phyloP scores from a whole-genome alignment of 2,113 vertebrate species.

The Psittacara wagleri region DNA sequence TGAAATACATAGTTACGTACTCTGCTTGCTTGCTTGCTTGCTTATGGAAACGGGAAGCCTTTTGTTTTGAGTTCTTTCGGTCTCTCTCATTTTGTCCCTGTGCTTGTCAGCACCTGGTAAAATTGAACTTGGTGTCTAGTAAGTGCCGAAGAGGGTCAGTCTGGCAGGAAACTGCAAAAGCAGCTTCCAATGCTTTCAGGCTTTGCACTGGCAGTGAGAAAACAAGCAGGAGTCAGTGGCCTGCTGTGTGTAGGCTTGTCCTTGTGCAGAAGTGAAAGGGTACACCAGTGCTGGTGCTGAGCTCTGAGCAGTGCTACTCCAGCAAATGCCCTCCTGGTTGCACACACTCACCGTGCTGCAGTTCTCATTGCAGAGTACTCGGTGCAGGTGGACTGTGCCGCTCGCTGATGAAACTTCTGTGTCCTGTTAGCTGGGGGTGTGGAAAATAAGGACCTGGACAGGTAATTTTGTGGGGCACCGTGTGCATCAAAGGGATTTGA shows the following conservation, averaged over 20 bases:
- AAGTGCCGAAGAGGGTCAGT: not conserved
- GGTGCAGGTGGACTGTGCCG: not conserved
- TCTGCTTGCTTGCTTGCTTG: not conserved
- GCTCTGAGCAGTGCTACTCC: not conserved
- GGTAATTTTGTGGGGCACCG: not conserved
- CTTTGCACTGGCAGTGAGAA: not conserved
- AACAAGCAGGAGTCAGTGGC: not conserved
- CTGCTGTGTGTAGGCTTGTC: not conserved
- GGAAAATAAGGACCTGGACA: not conserved
- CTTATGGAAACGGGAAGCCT: not conserved
- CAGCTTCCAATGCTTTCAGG: not conserved
- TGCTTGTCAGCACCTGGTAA: not conserved
- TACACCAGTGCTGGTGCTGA: not conserved
- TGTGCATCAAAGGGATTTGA: not conserved
- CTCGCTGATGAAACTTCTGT: not conserved
- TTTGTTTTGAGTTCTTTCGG: not conserved
- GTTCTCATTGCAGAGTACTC: not conserved
- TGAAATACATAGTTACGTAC: not conserved
- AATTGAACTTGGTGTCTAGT: not conserved
- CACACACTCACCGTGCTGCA: rapidly evolving
- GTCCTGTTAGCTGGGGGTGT: not conserved
- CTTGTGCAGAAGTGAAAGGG: not conserved
- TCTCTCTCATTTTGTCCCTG: not conserved
- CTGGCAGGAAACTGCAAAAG: not conserved
- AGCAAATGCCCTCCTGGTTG: not conserved